Base-by-base conservation (phyloP, 2,888 invertebrate species). In the Torymus aiolomorphi region DNA sequence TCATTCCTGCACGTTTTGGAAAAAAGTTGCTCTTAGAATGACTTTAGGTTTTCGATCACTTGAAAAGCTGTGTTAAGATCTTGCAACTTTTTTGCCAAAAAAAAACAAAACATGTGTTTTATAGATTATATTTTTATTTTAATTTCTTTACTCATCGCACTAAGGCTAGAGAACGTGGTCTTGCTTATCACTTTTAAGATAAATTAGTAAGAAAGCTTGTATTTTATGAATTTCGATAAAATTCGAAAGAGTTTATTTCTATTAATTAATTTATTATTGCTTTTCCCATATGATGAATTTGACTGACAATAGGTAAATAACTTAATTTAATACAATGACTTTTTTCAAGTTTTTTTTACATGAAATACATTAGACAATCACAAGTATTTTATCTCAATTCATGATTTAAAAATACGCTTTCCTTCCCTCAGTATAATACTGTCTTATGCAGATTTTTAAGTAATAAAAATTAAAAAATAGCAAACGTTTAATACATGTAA, bases 1-100 rank as follows among this genome's bases (percentile, higher is more conserved):
- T 77, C 61, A 70, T 66, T 51, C 5, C 18, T 80, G 80, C 79
- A 79, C 75, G 79, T 52, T 31, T 59, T 10, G 61, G 16, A 72
- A 80, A 63, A 62, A 76, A 76, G 67, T 76, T 73, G 72, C 62
- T 69, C 20, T 12, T n/a, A 62, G 49, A 62, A 20, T 18, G 51
- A 42, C 14, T 1, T 52, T 66, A 2, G 72, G 31, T 31, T 65
- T 67, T 69, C 57, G 24, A 12, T 11, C 49, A 8, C 3, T 16
- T 20, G 16, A 57, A 59, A 5, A 54, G 8, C 8, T n/a, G 3
- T 56, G 2, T 42, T 2, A 24, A 70, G 3, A 12, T 24, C 61
- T 62, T n/a, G 69, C 67, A 76, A 76, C 56, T 69, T 76, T 76
- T 80, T 76, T 72, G 72, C 14, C 62, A 20, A 18, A 18, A 18